Base-by-base conservation (phyloP, 2,888 invertebrate genomes). In the Cheilosia vernalis region DNA sequence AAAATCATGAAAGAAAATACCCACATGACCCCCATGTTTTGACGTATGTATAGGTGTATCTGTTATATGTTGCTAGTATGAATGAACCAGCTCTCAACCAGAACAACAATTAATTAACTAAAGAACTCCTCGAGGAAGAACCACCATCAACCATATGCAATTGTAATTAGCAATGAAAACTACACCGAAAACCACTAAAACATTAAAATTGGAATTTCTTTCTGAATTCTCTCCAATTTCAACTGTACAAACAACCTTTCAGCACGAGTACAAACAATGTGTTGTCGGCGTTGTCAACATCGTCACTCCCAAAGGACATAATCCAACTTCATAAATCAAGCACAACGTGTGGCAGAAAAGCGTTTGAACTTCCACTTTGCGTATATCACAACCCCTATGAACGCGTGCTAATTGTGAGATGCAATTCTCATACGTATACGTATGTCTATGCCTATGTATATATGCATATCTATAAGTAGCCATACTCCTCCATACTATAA, bases 361-460 rank as follows among this genome's bases (percentile, higher is more conserved):
- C 69, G 64, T 74, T 79, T 80, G 74, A 58, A 84, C 74, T 70
- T 51, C 58, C 69, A 84, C 80, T 84, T 63, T 42, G n/a, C n/a
- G n/a, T n/a, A 74, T 55, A 69, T 74, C 60, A 64, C 58, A 74
- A 84, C 69, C 69, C 69, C 55, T 40, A 82, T 74, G 40, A 58
- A 70, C 84, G 79, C 79, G 74, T 69, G 79, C 84, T 84, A 74
- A 70, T 84, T 79, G 53, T 79, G 30, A 63, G 58, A 69, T 84
- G 69, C 83, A 83, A 70, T 64, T 53, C 17, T 24, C 37, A 56
- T 37, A 37, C 47, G 2, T 19, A 55, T 24, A 33, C 40, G 40
- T 40, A 4, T 4, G 24, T 24, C 3, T 27, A 17, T 6, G n/a
- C 2, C 15, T 44, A 19, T 7, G 44, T 40, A 51, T 47, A 7